A percentile compares a stretch with the other conserved stretches of the same genome.
Evolutionary conservation across 1,140 invertebrate species (phyloP).

Genomic region (Colletes gigas): DNA sequence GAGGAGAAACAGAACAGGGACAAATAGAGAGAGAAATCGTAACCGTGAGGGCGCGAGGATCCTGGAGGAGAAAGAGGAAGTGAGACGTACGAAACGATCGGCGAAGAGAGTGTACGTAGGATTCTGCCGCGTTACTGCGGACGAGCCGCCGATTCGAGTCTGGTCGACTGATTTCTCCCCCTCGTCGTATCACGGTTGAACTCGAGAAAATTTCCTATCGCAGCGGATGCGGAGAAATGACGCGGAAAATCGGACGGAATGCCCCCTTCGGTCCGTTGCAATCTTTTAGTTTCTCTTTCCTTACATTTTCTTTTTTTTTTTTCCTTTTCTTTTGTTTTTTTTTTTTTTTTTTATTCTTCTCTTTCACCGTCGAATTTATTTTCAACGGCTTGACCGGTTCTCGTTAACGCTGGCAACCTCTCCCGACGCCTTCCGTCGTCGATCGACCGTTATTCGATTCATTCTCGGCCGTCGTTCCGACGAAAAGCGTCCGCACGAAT

Average conservation of each 20-base stretch:
- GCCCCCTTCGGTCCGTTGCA: slow-evolving; percentile 35
- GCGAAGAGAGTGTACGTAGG: slow-evolving; percentile 26
- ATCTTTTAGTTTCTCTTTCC: slow-evolving; percentile 32
- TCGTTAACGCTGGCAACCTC: slow-evolving; percentile 49
- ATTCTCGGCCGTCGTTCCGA: slow-evolving; percentile 15
- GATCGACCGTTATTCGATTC: slow-evolving; percentile 30
- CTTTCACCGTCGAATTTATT: slow-evolving; percentile 41
- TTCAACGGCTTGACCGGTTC: slow-evolving; percentile 34
- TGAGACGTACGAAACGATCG: slow-evolving; percentile 35
- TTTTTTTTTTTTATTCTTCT: background rate
- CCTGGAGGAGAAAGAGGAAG: slow-evolving; percentile 19
- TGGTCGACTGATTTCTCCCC: slow-evolving; percentile 59
- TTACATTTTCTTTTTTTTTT: background rate
- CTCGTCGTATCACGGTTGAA: slow-evolving; percentile 50
- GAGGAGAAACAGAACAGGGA: slow-evolving; percentile 11
- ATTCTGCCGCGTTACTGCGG: slow-evolving; percentile 55
- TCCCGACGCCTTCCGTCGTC: background rate
- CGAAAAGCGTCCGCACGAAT: too few species aligned
- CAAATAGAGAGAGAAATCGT: slow-evolving; percentile 11
- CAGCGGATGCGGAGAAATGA: slow-evolving; percentile 57
- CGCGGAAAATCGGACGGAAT: slow-evolving; percentile 53
- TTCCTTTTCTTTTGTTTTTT: background rate
- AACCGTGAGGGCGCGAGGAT: background rate
- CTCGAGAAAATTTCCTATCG: slow-evolving; percentile 59
- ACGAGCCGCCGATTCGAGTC: slow-evolving; percentile 54